A percentile compares a stretch with the other conserved stretches of the same genome.
These are phyloP conservation scores for Bombus huntii DNA, from an alignment of 1,140 invertebrate genomes.

Conservation along the genomic window DNA sequence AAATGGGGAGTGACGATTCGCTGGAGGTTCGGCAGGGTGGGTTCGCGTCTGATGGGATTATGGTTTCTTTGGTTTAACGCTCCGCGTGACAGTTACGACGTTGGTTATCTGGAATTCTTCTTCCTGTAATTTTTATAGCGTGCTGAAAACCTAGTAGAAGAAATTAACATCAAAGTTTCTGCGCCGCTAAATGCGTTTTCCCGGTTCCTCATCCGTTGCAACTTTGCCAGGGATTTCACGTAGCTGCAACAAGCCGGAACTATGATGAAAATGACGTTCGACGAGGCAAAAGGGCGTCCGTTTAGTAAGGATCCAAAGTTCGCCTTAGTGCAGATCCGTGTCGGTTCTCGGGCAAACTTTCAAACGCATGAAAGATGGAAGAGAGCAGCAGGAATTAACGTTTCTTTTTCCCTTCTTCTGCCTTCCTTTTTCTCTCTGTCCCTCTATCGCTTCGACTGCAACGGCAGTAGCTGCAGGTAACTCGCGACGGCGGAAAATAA, in stretches of 20 bases:
- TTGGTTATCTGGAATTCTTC: background rate
- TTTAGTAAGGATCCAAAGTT: constrained; percentile 53
- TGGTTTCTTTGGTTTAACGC: background rate
- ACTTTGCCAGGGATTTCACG: background rate
- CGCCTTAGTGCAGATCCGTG: constrained; percentile 57
- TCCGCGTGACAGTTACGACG: background rate
- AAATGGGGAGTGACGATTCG: constrained; percentile 19
- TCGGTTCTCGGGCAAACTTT: constrained; percentile 49
- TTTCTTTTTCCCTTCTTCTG: background rate
- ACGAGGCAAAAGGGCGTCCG: constrained; percentile 1
- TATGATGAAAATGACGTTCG: constrained; percentile 17
- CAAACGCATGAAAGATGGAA: constrained; percentile 39
- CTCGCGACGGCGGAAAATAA: constrained; percentile 56
- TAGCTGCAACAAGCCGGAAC: background rate
- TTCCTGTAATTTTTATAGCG: background rate
- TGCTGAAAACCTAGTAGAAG: too few relatives aligned
- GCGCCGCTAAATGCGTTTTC: background rate
- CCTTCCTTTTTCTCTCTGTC: background rate
- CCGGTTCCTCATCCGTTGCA: background rate
- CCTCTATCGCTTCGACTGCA: background rate
- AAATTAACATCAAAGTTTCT: background rate
- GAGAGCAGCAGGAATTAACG: constrained; percentile 26
- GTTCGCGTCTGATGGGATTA: background rate
- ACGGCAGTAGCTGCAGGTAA: constrained; percentile 57
- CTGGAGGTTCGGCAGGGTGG: background rate